Evolutionary conservation across 1,140 invertebrate genomes (phyloP).

Genomic region (Capitella teleta): DNA sequence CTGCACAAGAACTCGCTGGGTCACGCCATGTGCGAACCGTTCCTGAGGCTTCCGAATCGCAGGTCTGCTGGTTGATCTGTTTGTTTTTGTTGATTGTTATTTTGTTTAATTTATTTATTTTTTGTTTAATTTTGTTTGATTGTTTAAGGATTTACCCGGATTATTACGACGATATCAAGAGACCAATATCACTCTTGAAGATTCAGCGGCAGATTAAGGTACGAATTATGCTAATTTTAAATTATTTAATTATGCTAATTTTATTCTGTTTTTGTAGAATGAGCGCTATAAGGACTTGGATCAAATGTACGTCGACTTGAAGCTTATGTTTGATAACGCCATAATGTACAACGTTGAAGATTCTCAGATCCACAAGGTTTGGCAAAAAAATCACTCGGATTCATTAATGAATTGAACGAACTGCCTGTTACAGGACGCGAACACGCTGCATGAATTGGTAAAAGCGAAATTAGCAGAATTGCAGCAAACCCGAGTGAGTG

Average conservation of each 20-base stretch:
- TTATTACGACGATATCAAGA: constrained; percentile 94
- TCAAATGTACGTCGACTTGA: constrained; percentile 86
- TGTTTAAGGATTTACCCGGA: constrained; percentile 69
- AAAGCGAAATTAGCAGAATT: no score
- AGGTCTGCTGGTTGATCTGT: neutral
- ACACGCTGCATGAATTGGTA: no score
- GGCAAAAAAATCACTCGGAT: no score
- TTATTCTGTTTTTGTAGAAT: constrained; percentile 43
- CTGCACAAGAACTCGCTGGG: constrained; percentile 57
- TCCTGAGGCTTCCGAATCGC: constrained; percentile 73
- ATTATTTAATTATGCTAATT: constrained; percentile 10
- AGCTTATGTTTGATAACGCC: constrained; percentile 97
- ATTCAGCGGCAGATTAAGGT: constrained; percentile 82
- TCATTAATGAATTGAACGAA: no score
- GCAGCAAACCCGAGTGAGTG: no score
- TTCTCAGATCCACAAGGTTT: no score
- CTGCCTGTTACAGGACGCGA: no score
- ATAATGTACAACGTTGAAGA: constrained; percentile 84
- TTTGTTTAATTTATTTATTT: constrained; percentile 29
- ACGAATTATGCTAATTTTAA: constrained; percentile 10
- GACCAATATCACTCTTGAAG: constrained; percentile 85
- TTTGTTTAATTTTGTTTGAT: no score
- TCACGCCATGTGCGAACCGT: constrained; percentile 66
- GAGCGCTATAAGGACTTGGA: constrained; percentile 63
- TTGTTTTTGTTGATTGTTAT: neutral